These are phyloP conservation scores for Dreissena polymorpha DNA, from an alignment of 1,140 invertebrate species.

Conservation along the genomic window DNA sequence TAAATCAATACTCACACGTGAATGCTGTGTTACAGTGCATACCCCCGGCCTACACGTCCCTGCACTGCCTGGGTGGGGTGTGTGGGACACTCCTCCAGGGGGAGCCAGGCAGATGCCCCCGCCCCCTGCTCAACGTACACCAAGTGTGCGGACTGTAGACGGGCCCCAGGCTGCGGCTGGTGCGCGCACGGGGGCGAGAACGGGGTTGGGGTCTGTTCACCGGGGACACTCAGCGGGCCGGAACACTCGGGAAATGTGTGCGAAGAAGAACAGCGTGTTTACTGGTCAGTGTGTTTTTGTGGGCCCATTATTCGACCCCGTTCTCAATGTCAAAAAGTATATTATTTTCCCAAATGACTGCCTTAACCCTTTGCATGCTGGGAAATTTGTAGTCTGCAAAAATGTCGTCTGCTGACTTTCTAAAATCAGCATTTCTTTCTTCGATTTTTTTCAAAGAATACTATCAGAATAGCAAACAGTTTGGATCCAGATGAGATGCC, in stretches of 20 bases:
- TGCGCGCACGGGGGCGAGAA: constrained; percentile 79
- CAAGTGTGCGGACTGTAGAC: constrained; percentile 93
- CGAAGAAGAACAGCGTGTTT: constrained; percentile 65
- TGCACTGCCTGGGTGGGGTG: constrained; percentile 93
- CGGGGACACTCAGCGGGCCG: constrained; percentile 79
- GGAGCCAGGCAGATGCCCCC: constrained; percentile 85
- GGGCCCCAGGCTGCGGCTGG: constrained; percentile 89
- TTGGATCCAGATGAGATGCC: too few species aligned
- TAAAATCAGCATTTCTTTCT: too few species aligned
- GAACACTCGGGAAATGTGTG: constrained; percentile 71
- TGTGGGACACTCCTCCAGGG: constrained; percentile 89
- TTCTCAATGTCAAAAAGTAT: too few species aligned
- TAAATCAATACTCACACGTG: too few species aligned
- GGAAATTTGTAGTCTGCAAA: too few species aligned
- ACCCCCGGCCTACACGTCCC: constrained; percentile 89
- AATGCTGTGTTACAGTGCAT: constrained; percentile 84
- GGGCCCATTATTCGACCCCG: too few species aligned
- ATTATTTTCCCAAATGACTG: too few species aligned
- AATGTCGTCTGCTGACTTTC: too few species aligned
- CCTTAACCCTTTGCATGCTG: too few species aligned
- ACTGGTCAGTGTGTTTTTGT: too few species aligned
- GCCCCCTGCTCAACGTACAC: constrained; percentile 88
- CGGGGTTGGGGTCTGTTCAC: constrained; percentile 80
- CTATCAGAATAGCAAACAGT: too few species aligned
- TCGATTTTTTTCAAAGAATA: too few species aligned